These are phyloP conservation scores for Drosophila funebris DNA, from an alignment of 1,140 invertebrate species.

Conservation along the genomic window DNA sequence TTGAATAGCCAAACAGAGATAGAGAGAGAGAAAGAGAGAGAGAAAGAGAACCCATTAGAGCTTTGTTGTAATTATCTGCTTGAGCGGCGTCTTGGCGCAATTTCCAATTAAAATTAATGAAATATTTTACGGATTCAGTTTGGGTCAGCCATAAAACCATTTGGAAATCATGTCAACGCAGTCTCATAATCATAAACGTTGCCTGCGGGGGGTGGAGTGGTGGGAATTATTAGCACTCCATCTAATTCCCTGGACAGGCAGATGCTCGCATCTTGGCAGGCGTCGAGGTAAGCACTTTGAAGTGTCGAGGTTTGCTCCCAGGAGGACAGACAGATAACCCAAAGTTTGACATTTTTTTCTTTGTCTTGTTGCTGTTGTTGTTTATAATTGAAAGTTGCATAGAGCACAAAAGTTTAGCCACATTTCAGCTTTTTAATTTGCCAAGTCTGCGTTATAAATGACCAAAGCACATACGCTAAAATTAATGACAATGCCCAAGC, in stretches of 20 bases:
- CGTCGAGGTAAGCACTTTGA: slow-evolving; percentile 53
- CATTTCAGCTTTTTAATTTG: slow-evolving; percentile 70
- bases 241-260: slow-evolving; percentile 47
- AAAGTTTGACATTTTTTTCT: slow-evolving; percentile 43
- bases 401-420: slow-evolving; percentile 14
- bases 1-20: slow-evolving; percentile 47
- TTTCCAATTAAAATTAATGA: slow-evolving; percentile 82
- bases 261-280: slow-evolving; percentile 13
- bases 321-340: background rate
- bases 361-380: background rate
- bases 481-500: slow-evolving; percentile 69
- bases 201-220: slow-evolving; percentile 16
- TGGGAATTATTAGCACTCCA: slow-evolving; percentile 70
- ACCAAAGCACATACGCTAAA: slow-evolving; percentile 75
- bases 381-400: slow-evolving; percentile 63
- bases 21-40: no score
- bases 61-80: slow-evolving; percentile 73
- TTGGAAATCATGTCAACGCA: slow-evolving; percentile 78
- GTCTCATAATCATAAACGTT: slow-evolving; percentile 74
- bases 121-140: slow-evolving; percentile 58
- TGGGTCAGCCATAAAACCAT: slow-evolving; percentile 76
- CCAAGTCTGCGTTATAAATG: slow-evolving; percentile 71
- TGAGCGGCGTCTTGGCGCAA: slow-evolving; percentile 67
- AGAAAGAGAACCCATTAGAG: no score
- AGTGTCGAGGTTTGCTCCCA: slow-evolving; percentile 56